These are phyloP conservation scores for Phylloscopus collybita DNA, from an alignment of 2,797 vertebrate species.

Conservation along the genomic window DNA sequence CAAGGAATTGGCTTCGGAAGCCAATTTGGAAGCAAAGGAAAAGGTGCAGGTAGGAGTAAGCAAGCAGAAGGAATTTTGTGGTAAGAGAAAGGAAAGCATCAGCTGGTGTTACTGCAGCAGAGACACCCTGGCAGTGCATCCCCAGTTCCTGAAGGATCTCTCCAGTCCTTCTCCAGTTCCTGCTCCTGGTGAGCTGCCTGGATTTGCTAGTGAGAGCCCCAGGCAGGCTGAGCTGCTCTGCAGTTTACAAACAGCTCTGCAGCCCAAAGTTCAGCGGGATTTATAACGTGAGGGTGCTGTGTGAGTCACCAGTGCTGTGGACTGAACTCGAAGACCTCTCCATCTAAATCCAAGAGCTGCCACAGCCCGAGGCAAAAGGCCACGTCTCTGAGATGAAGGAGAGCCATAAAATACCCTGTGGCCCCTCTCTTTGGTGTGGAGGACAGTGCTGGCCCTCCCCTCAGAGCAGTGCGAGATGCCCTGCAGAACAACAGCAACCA, in stretches of 20 bases:
- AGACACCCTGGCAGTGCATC: rapidly evolving
- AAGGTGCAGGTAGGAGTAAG: neutral
- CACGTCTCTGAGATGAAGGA: neutral
- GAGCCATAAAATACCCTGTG: neutral
- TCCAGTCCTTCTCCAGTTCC: neutral
- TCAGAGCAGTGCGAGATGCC: neutral
- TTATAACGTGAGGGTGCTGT: rapidly evolving
- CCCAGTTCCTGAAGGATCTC: neutral
- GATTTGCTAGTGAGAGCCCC: neutral
- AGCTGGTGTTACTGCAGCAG: neutral
- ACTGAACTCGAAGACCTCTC: neutral
- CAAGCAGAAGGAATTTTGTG: neutral
- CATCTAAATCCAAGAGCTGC: neutral
- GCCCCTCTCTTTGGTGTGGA: neutral
- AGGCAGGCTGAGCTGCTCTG: neutral
- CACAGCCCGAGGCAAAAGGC: neutral
- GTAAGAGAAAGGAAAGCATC: neutral
- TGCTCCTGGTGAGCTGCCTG: neutral
- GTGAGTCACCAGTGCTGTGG: constrained; percentile 32
- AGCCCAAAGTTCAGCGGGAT: constrained; percentile 13
- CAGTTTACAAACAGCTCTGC: neutral
- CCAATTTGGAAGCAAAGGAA: neutral
- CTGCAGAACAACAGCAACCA: rapidly evolving
- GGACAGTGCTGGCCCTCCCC: neutral
- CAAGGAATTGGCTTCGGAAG: neutral